Evolutionary conservation across 2,888 invertebrate species (phyloP).

Genomic region (Tenthredo mesomela): DNA sequence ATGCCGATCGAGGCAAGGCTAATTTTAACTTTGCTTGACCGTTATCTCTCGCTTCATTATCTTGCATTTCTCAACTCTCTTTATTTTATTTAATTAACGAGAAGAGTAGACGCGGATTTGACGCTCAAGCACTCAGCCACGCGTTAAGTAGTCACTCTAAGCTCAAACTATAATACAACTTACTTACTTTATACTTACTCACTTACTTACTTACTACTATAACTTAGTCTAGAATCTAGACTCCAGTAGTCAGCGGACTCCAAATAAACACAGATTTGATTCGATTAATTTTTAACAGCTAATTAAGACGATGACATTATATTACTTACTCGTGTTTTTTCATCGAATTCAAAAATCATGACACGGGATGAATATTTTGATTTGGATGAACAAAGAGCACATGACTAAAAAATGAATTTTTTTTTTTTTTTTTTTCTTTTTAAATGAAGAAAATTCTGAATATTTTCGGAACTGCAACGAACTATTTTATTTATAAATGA

Average conservation of each 20-base stretch:
- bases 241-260: neutral
- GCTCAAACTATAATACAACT: neutral
- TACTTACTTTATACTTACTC: neutral
- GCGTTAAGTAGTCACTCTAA: conserved; percentile 21
- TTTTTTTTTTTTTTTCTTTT: neutral
- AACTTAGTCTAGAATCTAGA: neutral
- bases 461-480: neutral
- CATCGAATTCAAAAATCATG: too few species aligned
- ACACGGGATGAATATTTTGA: too few species aligned
- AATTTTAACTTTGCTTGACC: neutral
- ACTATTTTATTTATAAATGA: neutral
- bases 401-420: too few species aligned
- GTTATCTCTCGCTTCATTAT: conserved; percentile 25
- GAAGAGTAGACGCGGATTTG: neutral
- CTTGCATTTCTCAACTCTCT: conserved; percentile 14
- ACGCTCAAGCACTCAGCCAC: conserved; percentile 21
- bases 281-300: neutral
- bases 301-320: neutral
- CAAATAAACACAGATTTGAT: conserved; percentile 6
- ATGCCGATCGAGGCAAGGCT: neutral
- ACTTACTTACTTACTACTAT: neutral
- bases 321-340: neutral
- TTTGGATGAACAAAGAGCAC: too few species aligned
- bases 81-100: conserved; percentile 34
- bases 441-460: neutral